Evolutionary conservation across 2,113 vertebrate species (phyloP), one percentile per base, ranked within the genome.

Genomic region (Malurus cyaneus): DNA sequence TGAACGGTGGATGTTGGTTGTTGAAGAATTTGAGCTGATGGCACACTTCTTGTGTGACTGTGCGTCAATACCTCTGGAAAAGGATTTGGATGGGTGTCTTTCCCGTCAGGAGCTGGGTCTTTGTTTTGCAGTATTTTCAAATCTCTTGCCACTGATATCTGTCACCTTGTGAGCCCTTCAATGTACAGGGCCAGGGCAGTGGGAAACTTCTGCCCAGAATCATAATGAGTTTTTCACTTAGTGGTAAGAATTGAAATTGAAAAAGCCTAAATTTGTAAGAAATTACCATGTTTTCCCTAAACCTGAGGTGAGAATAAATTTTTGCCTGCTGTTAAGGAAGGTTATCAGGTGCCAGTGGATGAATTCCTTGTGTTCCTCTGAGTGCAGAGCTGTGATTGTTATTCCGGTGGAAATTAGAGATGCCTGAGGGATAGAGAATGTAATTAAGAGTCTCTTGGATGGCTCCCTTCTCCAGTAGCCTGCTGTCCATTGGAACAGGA

Each of bases 1-100:
- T 61, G 28, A 23, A 6, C 0, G 0, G 12, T 28, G n/a, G 46
- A 10, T 53, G 47, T 53, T 5, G 13, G 28, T 36, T 67, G 53
- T 1, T 60, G 39, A 57, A 41, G 60, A 18, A 25, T 24, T 3
- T 1, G 42, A 60, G 10, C 12, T 39, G 28, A 7, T 32, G 18
- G 32, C 54, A 39, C 73, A 61, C 47, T 12, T 65, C 28, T 47
- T 44, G 18, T 18, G 53, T 50, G 36, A 6, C 71, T 36, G 36
- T 52, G 46, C 21, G 26, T 77, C 46, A 32, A 0, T 14, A 24
- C 26, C 18, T 39, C 32, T 78, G 54, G 64, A 5, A 42, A 25
- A 42, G 25, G 18, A 3, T 39, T 8, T 39, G 47, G 47, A 4
- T 32, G 21, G 31, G 32, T 28, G 26, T 39, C 28, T 53, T 53